phyloP scores from a whole-genome alignment of 2,113 vertebrate genomes.

The Rousettus leschenaultii region DNA sequence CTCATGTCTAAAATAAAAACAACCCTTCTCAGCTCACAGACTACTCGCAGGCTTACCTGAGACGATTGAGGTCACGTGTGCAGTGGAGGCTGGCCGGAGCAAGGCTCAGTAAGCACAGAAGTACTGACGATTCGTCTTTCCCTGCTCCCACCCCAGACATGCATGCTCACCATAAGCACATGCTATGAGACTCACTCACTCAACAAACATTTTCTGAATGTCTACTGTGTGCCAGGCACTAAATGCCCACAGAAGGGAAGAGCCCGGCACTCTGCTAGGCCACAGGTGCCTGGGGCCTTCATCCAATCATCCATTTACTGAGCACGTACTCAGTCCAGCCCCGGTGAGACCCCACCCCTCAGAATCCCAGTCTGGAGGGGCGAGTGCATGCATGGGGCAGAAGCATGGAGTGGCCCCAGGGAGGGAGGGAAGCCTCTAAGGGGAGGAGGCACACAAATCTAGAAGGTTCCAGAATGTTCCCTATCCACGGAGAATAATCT shows the following conservation, averaged over 20 bases:
- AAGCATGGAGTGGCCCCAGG: fast-evolving
- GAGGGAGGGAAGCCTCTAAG: background rate
- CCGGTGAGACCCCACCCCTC: background rate
- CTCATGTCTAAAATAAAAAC: background rate
- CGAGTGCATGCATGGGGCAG: background rate
- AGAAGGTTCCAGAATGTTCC: slow-evolving; percentile 10
- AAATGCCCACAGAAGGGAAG: background rate
- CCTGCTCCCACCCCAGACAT: fast-evolving
- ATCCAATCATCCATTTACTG: background rate
- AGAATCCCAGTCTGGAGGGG: background rate
- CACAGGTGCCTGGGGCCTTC: fast-evolving
- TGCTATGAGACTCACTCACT: fast-evolving
- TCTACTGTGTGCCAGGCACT: background rate
- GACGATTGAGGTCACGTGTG: fast-evolving
- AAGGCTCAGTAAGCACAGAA: background rate
- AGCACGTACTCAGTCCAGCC: fast-evolving
- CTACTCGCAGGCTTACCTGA: background rate
- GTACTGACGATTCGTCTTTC: too few species aligned
- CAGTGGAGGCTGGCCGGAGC: fast-evolving
- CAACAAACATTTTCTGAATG: background rate
- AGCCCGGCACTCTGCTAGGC: background rate
- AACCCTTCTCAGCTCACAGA: background rate
- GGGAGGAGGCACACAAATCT: background rate
- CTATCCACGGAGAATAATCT: background rate
- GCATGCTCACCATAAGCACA: background rate